Conservation (phyloP, 2,797 vertebrate species). For the Brotula barbata region DNA sequence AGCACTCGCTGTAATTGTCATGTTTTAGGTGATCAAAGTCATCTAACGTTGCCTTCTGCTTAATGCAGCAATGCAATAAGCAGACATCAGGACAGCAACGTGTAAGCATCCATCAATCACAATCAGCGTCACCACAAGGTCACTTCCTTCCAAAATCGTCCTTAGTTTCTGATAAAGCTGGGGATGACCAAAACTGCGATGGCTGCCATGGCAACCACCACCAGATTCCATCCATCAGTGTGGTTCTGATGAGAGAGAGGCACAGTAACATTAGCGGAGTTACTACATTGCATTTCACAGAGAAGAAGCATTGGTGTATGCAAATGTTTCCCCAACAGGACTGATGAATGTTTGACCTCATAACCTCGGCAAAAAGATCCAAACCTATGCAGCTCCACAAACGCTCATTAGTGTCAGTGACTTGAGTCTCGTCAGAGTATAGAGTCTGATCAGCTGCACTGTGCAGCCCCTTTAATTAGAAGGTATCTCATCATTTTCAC, state of each 20-base stretch:
- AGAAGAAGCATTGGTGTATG: no score
- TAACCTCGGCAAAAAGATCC: no score
- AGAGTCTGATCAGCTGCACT: no score
- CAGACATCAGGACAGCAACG: conserved; percentile 42
- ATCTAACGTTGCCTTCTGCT: background rate
- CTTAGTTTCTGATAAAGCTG: conserved; percentile 75
- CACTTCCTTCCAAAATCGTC: conserved; percentile 54
- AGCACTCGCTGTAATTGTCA: conserved; percentile 18
- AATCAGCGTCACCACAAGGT: conserved; percentile 36
- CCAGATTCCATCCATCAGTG: conserved; percentile 75
- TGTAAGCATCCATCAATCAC: conserved; percentile 28
- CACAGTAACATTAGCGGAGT: background rate
- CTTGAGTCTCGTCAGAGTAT: no score
- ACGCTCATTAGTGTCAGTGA: no score
- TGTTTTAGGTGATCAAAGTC: conserved; percentile 15
- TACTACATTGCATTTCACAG: no score
- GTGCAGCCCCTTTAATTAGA: no score
- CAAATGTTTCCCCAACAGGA: no score
- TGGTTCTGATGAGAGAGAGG: conserved; percentile 45
- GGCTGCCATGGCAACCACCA: conserved; percentile 76
- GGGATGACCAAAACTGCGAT: conserved; percentile 76
- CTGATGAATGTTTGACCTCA: no score
- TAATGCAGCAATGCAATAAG: conserved; percentile 15
- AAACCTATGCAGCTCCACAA: no score
- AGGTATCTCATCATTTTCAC: no score